phyloP scores from a whole-genome alignment of 2,888 invertebrate species.

The Microctonus aethiopoides region DNA sequence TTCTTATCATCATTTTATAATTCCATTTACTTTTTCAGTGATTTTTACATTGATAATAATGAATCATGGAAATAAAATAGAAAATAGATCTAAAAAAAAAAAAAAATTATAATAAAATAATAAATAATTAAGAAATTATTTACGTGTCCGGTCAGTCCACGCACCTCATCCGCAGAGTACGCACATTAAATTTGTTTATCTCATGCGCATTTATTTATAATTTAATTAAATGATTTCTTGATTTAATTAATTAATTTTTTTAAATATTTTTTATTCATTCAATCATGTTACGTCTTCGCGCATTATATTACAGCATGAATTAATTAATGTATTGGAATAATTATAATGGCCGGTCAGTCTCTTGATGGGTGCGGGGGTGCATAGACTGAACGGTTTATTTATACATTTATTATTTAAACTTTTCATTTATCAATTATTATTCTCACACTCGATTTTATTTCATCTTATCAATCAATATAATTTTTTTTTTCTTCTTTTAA shows the following conservation, averaged over 20 bases:
- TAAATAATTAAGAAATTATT: not conserved
- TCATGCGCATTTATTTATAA: not conserved
- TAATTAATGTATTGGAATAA: constrained; percentile 31
- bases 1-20: not conserved
- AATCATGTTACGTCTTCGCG: not conserved
- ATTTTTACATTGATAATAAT: not conserved
- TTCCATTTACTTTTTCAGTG: not conserved
- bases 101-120: constrained; percentile 10
- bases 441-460: not conserved
- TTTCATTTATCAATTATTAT: not conserved
- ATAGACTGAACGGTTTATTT: constrained; percentile 62
- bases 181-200: constrained; percentile 39
- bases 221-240: not conserved
- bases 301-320: constrained; percentile 2
- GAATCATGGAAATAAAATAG: constrained; percentile 8
- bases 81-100: not conserved
- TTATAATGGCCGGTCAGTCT: constrained; percentile 61
- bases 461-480: not conserved
- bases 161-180: constrained; percentile 63
- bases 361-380: constrained; percentile 62
- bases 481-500: not conserved
- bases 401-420: constrained; percentile 32
- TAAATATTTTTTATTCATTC: constrained; percentile 47
- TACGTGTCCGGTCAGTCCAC: constrained; percentile 59
- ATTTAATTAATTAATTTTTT: constrained; percentile 39